A percentile compares a stretch with the other conserved stretches of the same genome.
These are phyloP conservation scores for Meloe dianella DNA, from an alignment of 2,888 invertebrate genomes.

Conservation along the genomic window DNA sequence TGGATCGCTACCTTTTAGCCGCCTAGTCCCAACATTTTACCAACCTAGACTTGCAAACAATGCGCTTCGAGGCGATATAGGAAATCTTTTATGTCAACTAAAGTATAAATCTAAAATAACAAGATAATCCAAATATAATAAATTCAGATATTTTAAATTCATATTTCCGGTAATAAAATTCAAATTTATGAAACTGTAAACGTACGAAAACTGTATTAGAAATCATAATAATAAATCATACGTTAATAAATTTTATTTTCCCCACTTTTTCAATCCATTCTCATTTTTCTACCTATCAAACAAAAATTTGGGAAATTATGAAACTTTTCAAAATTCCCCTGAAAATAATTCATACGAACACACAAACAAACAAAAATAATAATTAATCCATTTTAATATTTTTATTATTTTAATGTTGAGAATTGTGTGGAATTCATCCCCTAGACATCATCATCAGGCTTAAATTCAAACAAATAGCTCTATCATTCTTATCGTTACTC, in stretches of 20 bases:
- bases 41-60: no score
- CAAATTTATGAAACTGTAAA: background rate
- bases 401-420: background rate
- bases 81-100: background rate
- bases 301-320: background rate
- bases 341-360: no score
- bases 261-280: background rate
- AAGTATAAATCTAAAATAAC: background rate
- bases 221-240: background rate
- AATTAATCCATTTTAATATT: background rate
- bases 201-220: background rate
- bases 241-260: background rate
- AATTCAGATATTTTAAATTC: background rate
- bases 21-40: no score
- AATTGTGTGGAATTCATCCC: background rate
- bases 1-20: no score
- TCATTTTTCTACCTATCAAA: background rate
- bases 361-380: background rate
- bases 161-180: background rate
- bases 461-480: conserved; percentile 36
- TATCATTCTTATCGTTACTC: conserved; percentile 36
- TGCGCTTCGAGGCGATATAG: no score
- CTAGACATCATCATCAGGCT: conserved; percentile 15
- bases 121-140: background rate
- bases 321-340: no score